Conservation (phyloP, 2,888 invertebrate genomes). For the Euproctis similis region DNA sequence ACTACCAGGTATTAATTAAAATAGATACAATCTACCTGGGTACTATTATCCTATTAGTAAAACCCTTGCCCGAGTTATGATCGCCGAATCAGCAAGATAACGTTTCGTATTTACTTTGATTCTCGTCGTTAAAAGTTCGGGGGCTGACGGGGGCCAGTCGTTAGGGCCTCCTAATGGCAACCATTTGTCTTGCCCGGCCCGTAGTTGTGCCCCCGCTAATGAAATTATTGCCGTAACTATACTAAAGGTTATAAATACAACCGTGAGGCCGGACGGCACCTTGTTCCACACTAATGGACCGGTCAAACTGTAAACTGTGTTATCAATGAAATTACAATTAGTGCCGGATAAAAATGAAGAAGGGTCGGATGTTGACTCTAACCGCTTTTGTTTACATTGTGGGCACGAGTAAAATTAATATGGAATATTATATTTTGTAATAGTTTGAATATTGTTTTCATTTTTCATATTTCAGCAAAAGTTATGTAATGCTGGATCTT, state of each 20-base stretch:
- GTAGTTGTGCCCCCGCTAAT: conserved; percentile 74
- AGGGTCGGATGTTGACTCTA: conserved; percentile 63
- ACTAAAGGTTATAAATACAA: conserved; percentile 74
- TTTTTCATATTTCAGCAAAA: too few species aligned
- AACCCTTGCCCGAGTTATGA: conserved; percentile 69
- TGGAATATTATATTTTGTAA: too few species aligned
- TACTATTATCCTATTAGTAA: conserved; percentile 50
- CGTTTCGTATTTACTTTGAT: conserved; percentile 74
- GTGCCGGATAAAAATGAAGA: conserved; percentile 62
- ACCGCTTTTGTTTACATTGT: conserved; percentile 40
- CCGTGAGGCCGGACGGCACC: conserved; percentile 69
- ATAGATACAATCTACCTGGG: conserved; percentile 44
- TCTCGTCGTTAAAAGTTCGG: conserved; percentile 74
- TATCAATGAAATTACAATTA: conserved; percentile 77
- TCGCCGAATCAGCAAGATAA: conserved; percentile 72
- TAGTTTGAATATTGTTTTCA: too few species aligned
- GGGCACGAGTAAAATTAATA: too few species aligned
- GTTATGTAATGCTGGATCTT: too few species aligned
- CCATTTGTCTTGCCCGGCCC: conserved; percentile 77
- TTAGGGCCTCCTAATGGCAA: conserved; percentile 72
- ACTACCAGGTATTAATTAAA: conserved; percentile 37
- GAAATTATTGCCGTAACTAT: conserved; percentile 77
- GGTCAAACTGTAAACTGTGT: conserved; percentile 76
- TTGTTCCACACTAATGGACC: conserved; percentile 74
- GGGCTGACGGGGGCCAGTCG: conserved; percentile 71